Evolutionary conservation across 37 sponge, comb jelly and placozoan species (phyloP).

Genomic region (Cladorhizidae sp.): DNA sequence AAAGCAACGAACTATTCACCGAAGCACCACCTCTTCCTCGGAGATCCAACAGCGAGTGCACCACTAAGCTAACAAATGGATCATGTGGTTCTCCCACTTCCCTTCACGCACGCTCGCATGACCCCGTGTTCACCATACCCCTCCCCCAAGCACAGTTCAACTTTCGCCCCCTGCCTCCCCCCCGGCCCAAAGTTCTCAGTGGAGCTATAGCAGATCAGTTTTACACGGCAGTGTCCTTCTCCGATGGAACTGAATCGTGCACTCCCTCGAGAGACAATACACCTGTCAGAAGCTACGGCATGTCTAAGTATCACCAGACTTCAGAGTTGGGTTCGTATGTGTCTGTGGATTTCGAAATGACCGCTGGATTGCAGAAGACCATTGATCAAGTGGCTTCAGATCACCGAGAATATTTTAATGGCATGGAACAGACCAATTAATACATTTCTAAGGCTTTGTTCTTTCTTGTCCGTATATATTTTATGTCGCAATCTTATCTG

Average conservation of each 20-base stretch:
- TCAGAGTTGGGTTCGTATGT: background rate
- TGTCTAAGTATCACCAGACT: background rate
- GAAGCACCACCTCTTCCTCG: constrained; percentile 15
- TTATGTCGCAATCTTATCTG: too few relatives aligned
- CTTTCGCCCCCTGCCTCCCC: constrained; percentile 31
- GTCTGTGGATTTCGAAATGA: constrained; percentile 26
- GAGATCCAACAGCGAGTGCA: background rate
- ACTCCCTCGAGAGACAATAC: background rate
- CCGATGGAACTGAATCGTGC: background rate
- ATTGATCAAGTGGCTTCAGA: constrained; percentile 4
- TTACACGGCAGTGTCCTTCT: background rate
- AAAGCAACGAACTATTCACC: background rate
- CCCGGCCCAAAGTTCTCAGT: constrained; percentile 23
- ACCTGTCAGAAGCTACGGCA: too few relatives aligned
- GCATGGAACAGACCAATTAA: too few relatives aligned
- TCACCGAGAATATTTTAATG: background rate
- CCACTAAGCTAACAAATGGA: background rate
- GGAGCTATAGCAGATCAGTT: background rate
- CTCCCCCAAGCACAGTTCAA: constrained; percentile 20
- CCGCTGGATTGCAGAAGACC: background rate
- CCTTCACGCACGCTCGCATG: background rate
- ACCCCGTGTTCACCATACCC: background rate
- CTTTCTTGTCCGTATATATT: too few relatives aligned
- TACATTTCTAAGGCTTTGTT: too few relatives aligned
- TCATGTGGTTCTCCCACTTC: background rate